These are phyloP conservation scores for Hirtodrosophila alboralis DNA, from an alignment of 2,888 invertebrate genomes.

Conservation along the genomic window DNA sequence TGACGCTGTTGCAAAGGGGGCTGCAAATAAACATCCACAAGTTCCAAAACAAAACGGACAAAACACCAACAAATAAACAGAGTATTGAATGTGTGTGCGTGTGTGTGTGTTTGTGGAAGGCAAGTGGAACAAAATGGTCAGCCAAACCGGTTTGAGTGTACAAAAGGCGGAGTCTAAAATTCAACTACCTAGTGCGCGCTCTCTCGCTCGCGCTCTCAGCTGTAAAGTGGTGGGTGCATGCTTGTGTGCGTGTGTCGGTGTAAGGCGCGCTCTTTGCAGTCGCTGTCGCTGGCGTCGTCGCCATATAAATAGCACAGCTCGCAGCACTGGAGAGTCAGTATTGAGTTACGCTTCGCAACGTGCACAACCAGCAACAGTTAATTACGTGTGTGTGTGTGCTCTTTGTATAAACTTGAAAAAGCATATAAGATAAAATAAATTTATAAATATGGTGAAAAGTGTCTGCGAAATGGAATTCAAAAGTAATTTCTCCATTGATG, in stretches of 20 bases:
- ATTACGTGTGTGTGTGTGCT: constrained; percentile 29
- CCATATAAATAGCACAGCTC: constrained; percentile 75
- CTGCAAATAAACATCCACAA: constrained; percentile 82
- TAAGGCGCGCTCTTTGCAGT: constrained; percentile 6
- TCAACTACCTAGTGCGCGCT: constrained; percentile 21
- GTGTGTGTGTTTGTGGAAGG: constrained; percentile 45
- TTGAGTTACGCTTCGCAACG: constrained; percentile 62
- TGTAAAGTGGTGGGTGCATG: constrained; percentile 22
- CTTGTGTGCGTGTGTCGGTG: constrained; percentile 13
- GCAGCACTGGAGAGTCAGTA: constrained; percentile 72
- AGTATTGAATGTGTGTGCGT: constrained; percentile 1
- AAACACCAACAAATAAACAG: constrained; percentile 36
- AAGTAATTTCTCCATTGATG: constrained; percentile 92
- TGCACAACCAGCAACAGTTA: constrained; percentile 43
- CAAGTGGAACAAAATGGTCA: constrained; percentile 74
- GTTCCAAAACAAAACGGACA: constrained; percentile 64
- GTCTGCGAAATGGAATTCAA: constrained; percentile 84
- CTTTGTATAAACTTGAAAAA: constrained; percentile 8
- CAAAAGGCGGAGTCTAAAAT: constrained; percentile 73
- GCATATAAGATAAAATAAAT: constrained; percentile 12
- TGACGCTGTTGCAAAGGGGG: constrained; percentile 80
- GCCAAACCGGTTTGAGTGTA: constrained; percentile 46
- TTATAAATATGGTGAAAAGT: constrained; percentile 80
- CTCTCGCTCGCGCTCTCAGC: constrained; percentile 7
- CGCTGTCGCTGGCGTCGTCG: constrained; percentile 18